phyloP scores from a whole-genome alignment of 2,113 vertebrate species.

The Heteronetta atricapilla region DNA sequence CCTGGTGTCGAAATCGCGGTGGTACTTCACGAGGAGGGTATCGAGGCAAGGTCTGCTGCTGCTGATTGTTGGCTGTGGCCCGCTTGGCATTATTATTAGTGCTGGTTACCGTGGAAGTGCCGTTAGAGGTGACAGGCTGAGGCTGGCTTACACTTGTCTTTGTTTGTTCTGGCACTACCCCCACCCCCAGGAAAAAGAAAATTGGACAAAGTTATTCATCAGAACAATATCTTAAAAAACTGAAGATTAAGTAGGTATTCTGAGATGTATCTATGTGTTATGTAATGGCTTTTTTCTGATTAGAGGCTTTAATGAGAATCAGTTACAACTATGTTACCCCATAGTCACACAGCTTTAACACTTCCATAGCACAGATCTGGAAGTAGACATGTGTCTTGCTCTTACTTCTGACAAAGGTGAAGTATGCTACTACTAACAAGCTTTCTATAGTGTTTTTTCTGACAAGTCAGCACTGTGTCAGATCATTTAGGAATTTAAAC shows the following conservation, averaged over 20 bases:
- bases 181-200: constrained; percentile 74
- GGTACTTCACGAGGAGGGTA: constrained; percentile 89
- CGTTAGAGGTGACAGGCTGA: constrained; percentile 79
- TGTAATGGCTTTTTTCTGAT: neutral
- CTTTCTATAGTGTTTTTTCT: neutral
- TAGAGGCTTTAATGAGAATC: neutral
- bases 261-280: neutral
- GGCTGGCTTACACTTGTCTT: constrained; percentile 87
- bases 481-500: neutral
- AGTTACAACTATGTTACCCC: neutral
- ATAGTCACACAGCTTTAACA: neutral
- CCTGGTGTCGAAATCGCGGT: constrained; percentile 87
- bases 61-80: constrained; percentile 85
- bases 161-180: constrained; percentile 89
- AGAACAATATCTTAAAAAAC: neutral
- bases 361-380: neutral
- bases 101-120: constrained; percentile 84
- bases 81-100: constrained; percentile 94
- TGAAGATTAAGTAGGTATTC: neutral
- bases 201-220: constrained; percentile 59
- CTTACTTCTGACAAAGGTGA: neutral
- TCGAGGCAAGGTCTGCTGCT: constrained; percentile 81
- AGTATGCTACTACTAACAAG: neutral
- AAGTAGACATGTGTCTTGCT: neutral
- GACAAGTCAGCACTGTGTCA: neutral